Evolutionary conservation across 2,113 vertebrate species (phyloP).

Genomic region (Collichthys lucidus): DNA sequence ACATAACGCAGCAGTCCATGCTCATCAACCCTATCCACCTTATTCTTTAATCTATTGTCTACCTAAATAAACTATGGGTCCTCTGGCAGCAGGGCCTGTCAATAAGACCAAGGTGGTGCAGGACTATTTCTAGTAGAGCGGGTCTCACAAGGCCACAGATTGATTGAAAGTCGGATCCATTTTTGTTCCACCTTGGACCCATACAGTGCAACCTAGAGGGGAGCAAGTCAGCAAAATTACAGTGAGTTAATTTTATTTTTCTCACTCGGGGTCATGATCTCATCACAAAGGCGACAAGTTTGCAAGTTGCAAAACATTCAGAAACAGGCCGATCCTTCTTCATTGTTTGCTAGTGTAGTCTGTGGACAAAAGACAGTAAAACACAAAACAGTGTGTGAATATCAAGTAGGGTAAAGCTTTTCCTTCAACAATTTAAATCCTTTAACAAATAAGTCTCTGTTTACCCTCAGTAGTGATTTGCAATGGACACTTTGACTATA

Average conservation of each 20-base stretch:
- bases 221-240: conserved; percentile 18
- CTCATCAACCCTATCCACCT: conserved; percentile 45
- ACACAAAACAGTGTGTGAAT: not conserved
- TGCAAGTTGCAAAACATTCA: conserved; percentile 8
- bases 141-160: conserved; percentile 32
- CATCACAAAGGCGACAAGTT: conserved; percentile 19
- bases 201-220: not conserved
- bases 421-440: not conserved
- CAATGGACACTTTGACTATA: not conserved
- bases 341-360: not conserved
- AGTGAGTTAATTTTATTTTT: conserved; percentile 17
- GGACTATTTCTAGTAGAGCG: conserved; percentile 24
- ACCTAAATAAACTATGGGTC: conserved; percentile 40
- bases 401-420: not conserved
- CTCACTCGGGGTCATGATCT: conserved; percentile 19
- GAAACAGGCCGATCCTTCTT: not conserved
- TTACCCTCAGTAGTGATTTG: conserved; percentile 4
- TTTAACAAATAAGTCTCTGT: not conserved
- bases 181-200: conserved; percentile 27
- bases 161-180: conserved; percentile 45
- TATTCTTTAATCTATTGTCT: conserved; percentile 47
- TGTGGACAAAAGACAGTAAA: not conserved
- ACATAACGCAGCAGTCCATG: conserved; percentile 58
- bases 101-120: conserved; percentile 36
- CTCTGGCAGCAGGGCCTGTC: conserved; percentile 36